phyloP scores from a whole-genome alignment of 2,797 vertebrate species.

The Agapornis canus region DNA sequence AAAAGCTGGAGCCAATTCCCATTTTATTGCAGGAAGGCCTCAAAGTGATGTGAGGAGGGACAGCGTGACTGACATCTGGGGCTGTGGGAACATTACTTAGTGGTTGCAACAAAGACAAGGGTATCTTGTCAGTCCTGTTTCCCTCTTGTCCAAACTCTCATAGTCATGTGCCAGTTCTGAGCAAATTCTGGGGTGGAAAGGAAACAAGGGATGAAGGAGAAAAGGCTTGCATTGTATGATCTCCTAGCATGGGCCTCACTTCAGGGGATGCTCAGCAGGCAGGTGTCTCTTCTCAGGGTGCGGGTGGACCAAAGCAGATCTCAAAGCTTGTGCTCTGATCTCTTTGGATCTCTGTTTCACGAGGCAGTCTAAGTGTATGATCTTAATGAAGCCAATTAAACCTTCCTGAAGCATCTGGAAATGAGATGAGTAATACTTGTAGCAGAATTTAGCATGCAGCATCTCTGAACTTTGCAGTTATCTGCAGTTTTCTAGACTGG shows the following conservation, averaged over 20 bases:
- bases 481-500: background rate
- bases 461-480: background rate
- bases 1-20: conserved; percentile 48
- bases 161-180: background rate
- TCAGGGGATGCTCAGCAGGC: background rate
- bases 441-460: background rate
- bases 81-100: background rate
- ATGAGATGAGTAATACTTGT: background rate
- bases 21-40: conserved; percentile 52
- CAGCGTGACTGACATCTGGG: background rate
- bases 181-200: background rate
- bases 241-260: background rate
- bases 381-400: background rate
- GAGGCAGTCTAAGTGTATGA: background rate
- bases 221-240: background rate
- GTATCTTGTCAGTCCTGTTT: background rate
- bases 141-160: background rate
- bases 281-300: rapidly evolving
- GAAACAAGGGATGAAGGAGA: background rate
- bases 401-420: conserved; percentile 3
- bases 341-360: background rate
- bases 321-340: background rate
- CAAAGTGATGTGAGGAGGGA: background rate
- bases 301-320: background rate
- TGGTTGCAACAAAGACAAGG: background rate